Evolutionary conservation across 2,797 vertebrate genomes (phyloP), one percentile per base, ranked within the genome.

Genomic region (Apodemus agrarius): DNA sequence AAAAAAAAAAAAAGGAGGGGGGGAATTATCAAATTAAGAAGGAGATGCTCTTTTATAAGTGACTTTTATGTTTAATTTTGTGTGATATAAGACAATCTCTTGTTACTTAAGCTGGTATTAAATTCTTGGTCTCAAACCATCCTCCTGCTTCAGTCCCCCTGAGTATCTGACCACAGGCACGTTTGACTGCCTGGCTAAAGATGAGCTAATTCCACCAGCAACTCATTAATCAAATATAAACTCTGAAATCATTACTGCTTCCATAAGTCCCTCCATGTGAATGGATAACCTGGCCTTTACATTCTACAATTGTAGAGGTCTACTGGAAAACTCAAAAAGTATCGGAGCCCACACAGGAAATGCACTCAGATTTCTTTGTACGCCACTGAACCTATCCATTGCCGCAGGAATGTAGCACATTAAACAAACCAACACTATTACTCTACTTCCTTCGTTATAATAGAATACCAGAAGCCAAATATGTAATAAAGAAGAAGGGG

Each of bases 171-270:
- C 12, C n/a, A 63, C 4, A 63, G 31, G 12, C 3, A 3, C 40
- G 26, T 37, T 29, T 22, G 17, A 17, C 54, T 34, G 14, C 31
- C 40, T 26, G 26, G 0, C 10, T 72, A 29, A 37, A 10, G 69
- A 29, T 14, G 40, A 10, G 17, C 49, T 89, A 76, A 85, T 80
- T 94, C 76, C 80, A 69, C 61, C 34, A 90, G 59, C 34, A 78
- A 69, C 14, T 95, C 89, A 63, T 74, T 90, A 82, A 83, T 86
- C 82, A 57, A 76, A 17, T 22, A 75, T 46, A 86, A 90, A 94
- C 72, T 97, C 65, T 52, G 59, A 92, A 88, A 26, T 31, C 52
- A 24, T 54, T 5, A 49, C 8, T 61, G 37, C n/a, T 74, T 69
- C 72, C 11, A 1, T 78, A 10, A 34, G 6, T 61, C 93, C 34